A percentile compares a stretch with the other conserved stretches of the same genome.
Conservation (phyloP, 2,113 vertebrate genomes). For the Rhinoderma darwinii region DNA sequence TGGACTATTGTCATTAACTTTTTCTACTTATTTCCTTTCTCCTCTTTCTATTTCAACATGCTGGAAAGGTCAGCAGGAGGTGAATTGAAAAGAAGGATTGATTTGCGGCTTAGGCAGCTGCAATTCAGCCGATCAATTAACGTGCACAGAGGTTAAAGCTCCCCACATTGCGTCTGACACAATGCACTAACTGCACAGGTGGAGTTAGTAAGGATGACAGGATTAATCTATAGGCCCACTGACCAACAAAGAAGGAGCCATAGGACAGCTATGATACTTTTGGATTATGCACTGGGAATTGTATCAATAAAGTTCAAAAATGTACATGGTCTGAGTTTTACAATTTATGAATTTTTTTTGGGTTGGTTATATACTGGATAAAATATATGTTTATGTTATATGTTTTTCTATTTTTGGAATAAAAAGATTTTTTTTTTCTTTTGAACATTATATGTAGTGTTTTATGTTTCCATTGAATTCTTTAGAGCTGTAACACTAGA, state of each 20-base stretch:
- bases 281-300: not conserved
- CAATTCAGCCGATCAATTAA: constrained; percentile 25
- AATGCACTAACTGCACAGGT: constrained; percentile 45
- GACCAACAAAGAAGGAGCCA: constrained; percentile 10
- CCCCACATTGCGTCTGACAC: constrained; percentile 31
- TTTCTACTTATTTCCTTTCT: not conserved
- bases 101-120: constrained; percentile 31
- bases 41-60: constrained; percentile 13
- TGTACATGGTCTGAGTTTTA: no score
- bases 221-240: not conserved
- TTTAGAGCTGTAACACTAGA: no score
- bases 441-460: no score
- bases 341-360: not conserved
- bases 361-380: no score
- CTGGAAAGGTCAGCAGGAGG: constrained; percentile 29
- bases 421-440: no score
- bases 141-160: constrained; percentile 20
- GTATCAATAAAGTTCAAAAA: not conserved
- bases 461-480: no score
- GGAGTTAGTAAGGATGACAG: constrained; percentile 23
- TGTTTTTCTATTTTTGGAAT: no score
- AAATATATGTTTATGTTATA: not conserved
- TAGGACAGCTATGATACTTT: not conserved
- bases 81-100: constrained; percentile 43
- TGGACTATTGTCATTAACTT: constrained; percentile 12